Evolutionary conservation across 2,888 invertebrate genomes (phyloP).

Genomic region (Muscina levida): DNA sequence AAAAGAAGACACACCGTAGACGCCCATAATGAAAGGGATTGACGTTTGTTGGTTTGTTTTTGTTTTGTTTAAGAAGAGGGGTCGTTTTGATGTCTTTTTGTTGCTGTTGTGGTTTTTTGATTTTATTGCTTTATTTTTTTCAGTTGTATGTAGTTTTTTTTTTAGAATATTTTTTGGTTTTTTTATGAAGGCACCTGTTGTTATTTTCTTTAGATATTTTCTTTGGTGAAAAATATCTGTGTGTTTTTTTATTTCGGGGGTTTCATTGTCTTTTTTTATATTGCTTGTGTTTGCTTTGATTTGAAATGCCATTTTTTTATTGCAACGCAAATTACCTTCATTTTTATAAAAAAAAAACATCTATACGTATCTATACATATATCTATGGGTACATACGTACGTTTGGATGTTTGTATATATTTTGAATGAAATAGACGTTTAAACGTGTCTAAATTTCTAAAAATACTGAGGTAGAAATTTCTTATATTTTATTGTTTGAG

Average conservation of each 20-base stretch:
- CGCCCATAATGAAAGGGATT: constrained; percentile 27
- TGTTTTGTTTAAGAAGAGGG: constrained; percentile 33
- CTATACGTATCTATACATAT: background rate
- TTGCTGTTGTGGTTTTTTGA: constrained; percentile 8
- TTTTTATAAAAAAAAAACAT: constrained; percentile 1
- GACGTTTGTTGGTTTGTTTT: too few relatives aligned
- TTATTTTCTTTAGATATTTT: constrained; percentile 17
- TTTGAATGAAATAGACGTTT: too few relatives aligned
- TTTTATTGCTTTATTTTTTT: constrained; percentile 7
- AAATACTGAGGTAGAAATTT: background rate
- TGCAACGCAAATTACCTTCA: constrained; percentile 44
- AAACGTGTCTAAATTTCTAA: constrained; percentile 15
- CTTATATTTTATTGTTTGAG: background rate
- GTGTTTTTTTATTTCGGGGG: background rate
- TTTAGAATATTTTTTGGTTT: constrained; percentile 7
- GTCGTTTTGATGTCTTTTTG: constrained; percentile 15
- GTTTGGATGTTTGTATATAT: too few relatives aligned
- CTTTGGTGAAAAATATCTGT: constrained; percentile 6
- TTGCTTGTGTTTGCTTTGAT: constrained; percentile 29
- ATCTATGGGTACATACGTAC: background rate
- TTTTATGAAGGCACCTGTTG: constrained; percentile 51
- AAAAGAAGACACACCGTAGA: background rate
- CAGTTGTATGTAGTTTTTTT: background rate
- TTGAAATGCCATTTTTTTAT: constrained; percentile 33
- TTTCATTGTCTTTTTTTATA: constrained; percentile 18